A percentile compares a stretch with the other conserved stretches of the same genome.
phyloP scores from a whole-genome alignment of 1,140 invertebrate genomes.

The Megalonaias nervosa region DNA sequence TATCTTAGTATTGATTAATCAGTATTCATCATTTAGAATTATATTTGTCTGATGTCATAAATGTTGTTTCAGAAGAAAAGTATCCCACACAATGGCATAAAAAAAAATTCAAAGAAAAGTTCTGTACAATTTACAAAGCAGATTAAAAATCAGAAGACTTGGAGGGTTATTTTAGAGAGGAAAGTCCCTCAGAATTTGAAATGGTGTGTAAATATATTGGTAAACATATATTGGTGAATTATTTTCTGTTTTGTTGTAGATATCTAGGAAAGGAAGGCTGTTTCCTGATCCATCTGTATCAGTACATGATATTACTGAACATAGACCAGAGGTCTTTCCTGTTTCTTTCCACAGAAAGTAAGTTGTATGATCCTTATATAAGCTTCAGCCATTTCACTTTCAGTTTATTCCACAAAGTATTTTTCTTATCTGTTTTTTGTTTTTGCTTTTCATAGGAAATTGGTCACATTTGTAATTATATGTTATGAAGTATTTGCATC shows the following conservation, averaged over 20 bases:
- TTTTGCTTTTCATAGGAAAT: too few relatives aligned
- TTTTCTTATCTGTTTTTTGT: too few relatives aligned
- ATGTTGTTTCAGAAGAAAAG: not conserved
- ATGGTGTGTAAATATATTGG: too few relatives aligned
- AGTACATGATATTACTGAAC: slow-evolving; percentile 21
- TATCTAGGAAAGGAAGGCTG: slow-evolving; percentile 29
- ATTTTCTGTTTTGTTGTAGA: slow-evolving; percentile 12
- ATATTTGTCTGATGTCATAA: too few relatives aligned
- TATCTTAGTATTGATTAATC: too few relatives aligned
- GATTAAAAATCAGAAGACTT: not conserved
- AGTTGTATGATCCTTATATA: not conserved
- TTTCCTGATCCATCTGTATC: slow-evolving; percentile 28
- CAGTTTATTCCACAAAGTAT: too few relatives aligned
- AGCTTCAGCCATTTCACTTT: too few relatives aligned
- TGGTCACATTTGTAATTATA: too few relatives aligned
- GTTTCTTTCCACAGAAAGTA: slow-evolving; percentile 32
- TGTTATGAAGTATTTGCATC: too few relatives aligned
- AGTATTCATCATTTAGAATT: too few relatives aligned
- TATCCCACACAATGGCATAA: not conserved
- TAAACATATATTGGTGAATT: not conserved
- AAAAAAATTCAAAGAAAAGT: not conserved
- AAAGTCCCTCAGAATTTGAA: too few relatives aligned
- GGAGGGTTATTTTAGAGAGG: too few relatives aligned
- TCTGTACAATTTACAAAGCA: not conserved
- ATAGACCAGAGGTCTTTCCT: slow-evolving; percentile 10